phyloP scores from a whole-genome alignment of 2,888 invertebrate genomes.

The Cylindroiulus punctatus region DNA sequence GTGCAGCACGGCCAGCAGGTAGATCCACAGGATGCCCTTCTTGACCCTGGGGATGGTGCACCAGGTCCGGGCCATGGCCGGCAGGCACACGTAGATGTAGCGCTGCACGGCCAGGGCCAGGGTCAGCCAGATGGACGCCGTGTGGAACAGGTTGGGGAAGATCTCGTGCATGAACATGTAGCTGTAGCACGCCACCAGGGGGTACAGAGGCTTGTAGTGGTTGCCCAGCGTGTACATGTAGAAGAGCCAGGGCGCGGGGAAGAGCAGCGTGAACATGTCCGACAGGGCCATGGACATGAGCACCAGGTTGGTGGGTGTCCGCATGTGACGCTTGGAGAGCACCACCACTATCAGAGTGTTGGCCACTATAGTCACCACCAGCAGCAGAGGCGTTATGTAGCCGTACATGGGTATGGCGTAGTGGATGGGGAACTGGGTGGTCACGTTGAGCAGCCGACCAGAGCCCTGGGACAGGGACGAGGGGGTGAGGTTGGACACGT shows the following conservation, averaged over 20 bases:
- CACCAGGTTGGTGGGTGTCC: slow-evolving; percentile 90
- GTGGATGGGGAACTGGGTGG: slow-evolving; percentile 74
- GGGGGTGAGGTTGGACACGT: neutral
- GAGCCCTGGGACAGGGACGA: neutral
- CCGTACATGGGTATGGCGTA: slow-evolving; percentile 79
- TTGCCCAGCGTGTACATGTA: slow-evolving; percentile 92
- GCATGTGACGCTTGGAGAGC: slow-evolving; percentile 88
- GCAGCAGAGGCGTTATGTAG: slow-evolving; percentile 83
- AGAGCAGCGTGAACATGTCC: slow-evolving; percentile 91
- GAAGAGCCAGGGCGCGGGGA: slow-evolving; percentile 90
- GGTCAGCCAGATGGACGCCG: slow-evolving; percentile 93
- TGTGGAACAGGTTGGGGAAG: slow-evolving; percentile 88
- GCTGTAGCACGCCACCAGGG: slow-evolving; percentile 79
- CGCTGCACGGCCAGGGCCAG: slow-evolving; percentile 89
- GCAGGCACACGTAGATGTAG: slow-evolving; percentile 95
- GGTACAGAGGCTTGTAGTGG: slow-evolving; percentile 82
- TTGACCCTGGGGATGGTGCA: slow-evolving; percentile 77
- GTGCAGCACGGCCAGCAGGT: slow-evolving; percentile 80
- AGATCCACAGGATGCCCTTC: slow-evolving; percentile 81
- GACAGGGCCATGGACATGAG: slow-evolving; percentile 95
- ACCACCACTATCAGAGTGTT: slow-evolving; percentile 92
- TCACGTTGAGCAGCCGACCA: slow-evolving; percentile 70
- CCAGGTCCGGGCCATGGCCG: slow-evolving; percentile 83
- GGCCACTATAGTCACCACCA: slow-evolving; percentile 87
- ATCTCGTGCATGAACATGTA: slow-evolving; percentile 71